Evolutionary conservation across 2,113 vertebrate species (phyloP), one percentile per base, ranked within the genome.

Genomic region (Panthera tigris): DNA sequence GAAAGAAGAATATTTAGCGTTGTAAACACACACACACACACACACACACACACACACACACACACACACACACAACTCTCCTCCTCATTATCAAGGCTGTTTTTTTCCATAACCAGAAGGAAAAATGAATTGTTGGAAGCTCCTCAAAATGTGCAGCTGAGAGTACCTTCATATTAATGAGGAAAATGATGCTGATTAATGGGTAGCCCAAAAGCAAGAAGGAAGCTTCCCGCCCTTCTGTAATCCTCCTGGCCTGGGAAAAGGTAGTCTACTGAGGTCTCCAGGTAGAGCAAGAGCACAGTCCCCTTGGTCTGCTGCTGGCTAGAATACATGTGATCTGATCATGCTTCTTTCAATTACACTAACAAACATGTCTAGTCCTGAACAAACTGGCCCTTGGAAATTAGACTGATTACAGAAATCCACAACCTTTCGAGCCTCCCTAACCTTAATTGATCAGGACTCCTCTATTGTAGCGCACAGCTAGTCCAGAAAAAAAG

Each of bases 101-200:
- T 86, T 97, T 76, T 92, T 79, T 68, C 81, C 92, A 36, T 89
- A 95, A 97, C 91, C 89, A 91, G 82, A 57, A 97, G 95, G 85
- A 89, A 96, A 97, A 96, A 95, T 7, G 48, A 97, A 95, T 84
- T 89, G 81, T 93, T 97, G 97, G 95, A 97, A 98, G 89, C 57
- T 16, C 50, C 95, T 97, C 86, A 36, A 95, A 98, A 92, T 80
- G 82, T 83, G 95, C 89, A 94, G 96, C 89, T 91, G 68, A 96
- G 93, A 92, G 95, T 31, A 86, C 91, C 81, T 93, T 93, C 86
- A 13, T 93, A 93, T 93, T 97, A 98, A 97, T 88, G 96, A 97
- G 86, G 89, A 81, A 95, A 97, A 68, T 89, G 95, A 96, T 92
- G 86, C n/a, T 95, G 95, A 97, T 97, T 94, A 96, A 97, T 66